Base-by-base conservation (phyloP, 2,797 vertebrate species). In the Loriculus beryllinus region DNA sequence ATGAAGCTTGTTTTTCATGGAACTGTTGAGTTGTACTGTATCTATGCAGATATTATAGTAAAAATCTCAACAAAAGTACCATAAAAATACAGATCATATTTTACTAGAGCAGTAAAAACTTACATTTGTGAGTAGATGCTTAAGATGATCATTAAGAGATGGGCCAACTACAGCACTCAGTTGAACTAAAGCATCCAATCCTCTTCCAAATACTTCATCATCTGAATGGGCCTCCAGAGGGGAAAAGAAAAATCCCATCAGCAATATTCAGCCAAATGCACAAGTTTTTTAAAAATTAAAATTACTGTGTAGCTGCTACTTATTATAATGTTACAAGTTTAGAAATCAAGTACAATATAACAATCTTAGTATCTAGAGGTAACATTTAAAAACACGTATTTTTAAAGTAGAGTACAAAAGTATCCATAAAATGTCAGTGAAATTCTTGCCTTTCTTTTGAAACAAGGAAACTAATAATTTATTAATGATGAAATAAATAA, bases 101-200 rank as follows among this genome's bases (percentile, higher is more conserved):
- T 78, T 71, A 62, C 19, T 64, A 33, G 14, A 57, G 26, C 35
- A 80, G 25, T n/a, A 51, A 82, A 83, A 86, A 97, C 98, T 97
- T 92, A 98, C 98, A 75, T 97, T 97, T 82, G 98, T 98, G 49
- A 98, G 98, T 37, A 98, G 90, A 62, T 97, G 97, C 45, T 98
- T 98, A 80, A 98, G 96, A 49, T 98, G 97, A 71, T 91, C 96
- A 26, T 98, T 98, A n/a, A 98, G 97, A 33, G 96, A 95, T 33
- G 97, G 95, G 19, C 98, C 98, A 92, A 98, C 97, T 15, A 96
- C 82, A 22, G 93, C 92, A 90, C 98, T 98, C 64, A 98, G 35
- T 51, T 98, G 98, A 26, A 98, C 94, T 86, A 98, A 93, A 49
- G 97, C 98, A 48, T 96, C 95, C 90, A 98, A 45, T 39, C 98